Evolutionary conservation across 2,888 invertebrate species (phyloP), one percentile per base, ranked within the genome.

Genomic region (Hydrotaea diabolus): DNA sequence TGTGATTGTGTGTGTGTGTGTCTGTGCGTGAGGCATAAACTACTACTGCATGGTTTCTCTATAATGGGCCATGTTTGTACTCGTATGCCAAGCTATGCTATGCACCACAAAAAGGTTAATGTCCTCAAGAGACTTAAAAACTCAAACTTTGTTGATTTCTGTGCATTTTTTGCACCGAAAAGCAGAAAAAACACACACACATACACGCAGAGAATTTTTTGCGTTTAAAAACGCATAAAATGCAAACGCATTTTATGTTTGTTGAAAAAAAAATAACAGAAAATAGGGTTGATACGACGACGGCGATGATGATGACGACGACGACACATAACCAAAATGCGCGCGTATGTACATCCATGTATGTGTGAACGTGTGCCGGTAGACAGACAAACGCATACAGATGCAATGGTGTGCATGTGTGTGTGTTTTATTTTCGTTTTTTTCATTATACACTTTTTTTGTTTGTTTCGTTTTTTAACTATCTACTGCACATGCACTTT

Each of bases 51-150:
- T 49, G 31, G 31, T 31, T 31, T 31, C 31, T 31, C 31, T 31
- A 7, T 31, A 4, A 31, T 80, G 77, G 80, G 77, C 77, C 80
- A 57, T 57, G 79, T 21, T 59, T 72, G 39, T 79, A 72, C 75
- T n/a, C n/a, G n/a, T n/a, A n/a, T n/a, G n/a, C n/a, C n/a, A n/a
- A n/a, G 53, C 49, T 62, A 31, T 26, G 23, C 31, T 62, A 75
- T 78, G 83, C 82, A 88, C 88, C 88, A 87, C 88, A 88, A 88
- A 89, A 90, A 90, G 91, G 92, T 91, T 90, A 92, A 92, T 89
- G 92, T 88, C 91, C 91, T 88, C 89, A 87, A 89, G 88, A 88
- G 88, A 89, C 89, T 89, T 90, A 87, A 87, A 90, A 90, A 89
- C 86, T 87, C 86, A 87, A 88, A 88, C 86, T 87, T 88, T 86